These are phyloP conservation scores for Scatophagus argus DNA, from an alignment of 2,113 vertebrate species.

Conservation along the genomic window DNA sequence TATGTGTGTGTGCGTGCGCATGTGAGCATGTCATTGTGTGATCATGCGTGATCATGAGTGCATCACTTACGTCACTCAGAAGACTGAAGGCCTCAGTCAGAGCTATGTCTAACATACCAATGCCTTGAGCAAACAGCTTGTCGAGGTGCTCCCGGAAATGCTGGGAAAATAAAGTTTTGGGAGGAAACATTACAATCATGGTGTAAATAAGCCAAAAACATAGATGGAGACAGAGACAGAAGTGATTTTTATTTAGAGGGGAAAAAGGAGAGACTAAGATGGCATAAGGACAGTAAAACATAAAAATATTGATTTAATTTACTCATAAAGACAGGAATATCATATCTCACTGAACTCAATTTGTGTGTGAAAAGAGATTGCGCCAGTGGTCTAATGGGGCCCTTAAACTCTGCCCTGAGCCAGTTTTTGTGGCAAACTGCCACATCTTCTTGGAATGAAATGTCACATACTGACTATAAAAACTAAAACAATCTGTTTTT, in stretches of 20 bases:
- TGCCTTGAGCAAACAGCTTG: slow-evolving; percentile 95
- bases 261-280: background rate
- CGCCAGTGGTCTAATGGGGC: slow-evolving; percentile 18
- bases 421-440: slow-evolving; percentile 25
- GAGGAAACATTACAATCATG: background rate
- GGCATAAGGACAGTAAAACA: background rate
- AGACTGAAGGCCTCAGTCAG: slow-evolving; percentile 96
- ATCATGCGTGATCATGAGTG: slow-evolving; percentile 2
- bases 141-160: slow-evolving; percentile 96
- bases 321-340: slow-evolving; percentile 4
- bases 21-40: background rate
- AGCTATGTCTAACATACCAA: slow-evolving; percentile 96
- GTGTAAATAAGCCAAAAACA: background rate
- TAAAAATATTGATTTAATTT: background rate
- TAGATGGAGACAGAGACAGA: background rate
- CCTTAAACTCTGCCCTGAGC: slow-evolving; percentile 6
- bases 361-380: slow-evolving; percentile 18
- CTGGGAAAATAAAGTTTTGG: slow-evolving; percentile 77
- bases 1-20: background rate
- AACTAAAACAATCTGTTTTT: slow-evolving; percentile 21
- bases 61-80: slow-evolving; percentile 91
- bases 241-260: background rate
- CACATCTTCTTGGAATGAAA: slow-evolving; percentile 45
- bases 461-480: slow-evolving; percentile 30
- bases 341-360: background rate